Conservation (phyloP, 1,140 invertebrate genomes). For the Lasioglossum albipes region DNA sequence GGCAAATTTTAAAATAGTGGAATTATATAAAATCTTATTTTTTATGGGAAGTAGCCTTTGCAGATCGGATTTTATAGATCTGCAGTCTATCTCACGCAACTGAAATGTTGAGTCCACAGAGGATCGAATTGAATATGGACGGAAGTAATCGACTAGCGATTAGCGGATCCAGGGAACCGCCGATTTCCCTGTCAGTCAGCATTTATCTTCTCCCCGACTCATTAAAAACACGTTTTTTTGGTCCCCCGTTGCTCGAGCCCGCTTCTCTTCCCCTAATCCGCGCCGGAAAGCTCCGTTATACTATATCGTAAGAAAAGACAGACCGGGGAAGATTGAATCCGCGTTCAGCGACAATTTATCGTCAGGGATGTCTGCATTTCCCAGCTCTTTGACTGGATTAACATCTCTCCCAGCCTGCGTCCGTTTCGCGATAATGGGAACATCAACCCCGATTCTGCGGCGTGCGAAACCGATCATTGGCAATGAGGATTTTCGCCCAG, state of each 20-base stretch:
- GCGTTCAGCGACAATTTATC: conserved; percentile 11
- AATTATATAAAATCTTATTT: too few relatives aligned
- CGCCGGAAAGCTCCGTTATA: conserved; percentile 3
- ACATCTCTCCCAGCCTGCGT: conserved; percentile 6
- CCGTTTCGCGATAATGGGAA: not conserved
- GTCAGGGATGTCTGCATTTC: conserved; percentile 8
- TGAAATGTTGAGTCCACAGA: not conserved
- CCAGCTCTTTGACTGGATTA: conserved; percentile 11
- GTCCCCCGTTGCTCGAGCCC: too few relatives aligned
- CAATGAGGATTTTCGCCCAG: not conserved
- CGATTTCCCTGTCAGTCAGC: conserved; percentile 10
- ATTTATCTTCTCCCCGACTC: conserved; percentile 21
- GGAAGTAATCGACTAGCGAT: conserved; percentile 16
- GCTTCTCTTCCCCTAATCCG: not conserved
- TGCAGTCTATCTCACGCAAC: too few relatives aligned
- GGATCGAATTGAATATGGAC: not conserved
- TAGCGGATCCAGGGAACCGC: conserved; percentile 14
- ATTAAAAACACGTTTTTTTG: conserved; percentile 42
- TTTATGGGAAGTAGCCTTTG: too few relatives aligned
- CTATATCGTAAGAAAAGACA: not conserved
- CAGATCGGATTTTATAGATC: too few relatives aligned
- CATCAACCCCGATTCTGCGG: not conserved
- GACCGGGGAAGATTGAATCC: conserved; percentile 1
- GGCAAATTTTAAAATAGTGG: too few relatives aligned
- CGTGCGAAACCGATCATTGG: not conserved